Conservation (phyloP, 1,140 invertebrate species). For the Reticulitermes speratus region DNA sequence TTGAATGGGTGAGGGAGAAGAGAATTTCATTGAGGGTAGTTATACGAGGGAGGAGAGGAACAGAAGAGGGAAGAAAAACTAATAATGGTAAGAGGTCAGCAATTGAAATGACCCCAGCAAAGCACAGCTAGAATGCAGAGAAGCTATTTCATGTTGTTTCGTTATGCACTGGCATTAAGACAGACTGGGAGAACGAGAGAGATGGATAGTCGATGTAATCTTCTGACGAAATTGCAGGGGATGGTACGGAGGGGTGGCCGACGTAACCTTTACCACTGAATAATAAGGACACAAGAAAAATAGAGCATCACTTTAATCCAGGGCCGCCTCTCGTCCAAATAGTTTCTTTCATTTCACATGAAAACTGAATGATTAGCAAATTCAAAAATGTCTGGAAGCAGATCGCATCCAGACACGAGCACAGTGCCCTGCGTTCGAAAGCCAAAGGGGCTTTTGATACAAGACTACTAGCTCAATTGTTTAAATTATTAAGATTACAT, state of each 20-base stretch:
- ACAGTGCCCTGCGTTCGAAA: too few relatives aligned
- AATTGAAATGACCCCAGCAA: background rate
- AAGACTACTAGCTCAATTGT: too few relatives aligned
- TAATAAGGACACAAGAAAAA: slow-evolving; percentile 14
- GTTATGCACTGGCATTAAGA: background rate
- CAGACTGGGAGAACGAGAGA: background rate
- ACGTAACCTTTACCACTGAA: background rate
- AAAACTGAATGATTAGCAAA: too few relatives aligned
- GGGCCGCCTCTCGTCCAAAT: background rate
- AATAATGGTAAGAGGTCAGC: slow-evolving; percentile 15
- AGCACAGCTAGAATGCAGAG: background rate
- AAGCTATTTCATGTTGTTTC: background rate
- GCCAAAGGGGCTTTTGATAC: too few relatives aligned
- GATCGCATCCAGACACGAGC: too few relatives aligned
- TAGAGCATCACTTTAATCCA: background rate
- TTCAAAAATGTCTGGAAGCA: too few relatives aligned
- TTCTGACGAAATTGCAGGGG: slow-evolving; percentile 13
- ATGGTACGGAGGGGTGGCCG: background rate
- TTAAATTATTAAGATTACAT: too few relatives aligned
- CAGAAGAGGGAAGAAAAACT: background rate
- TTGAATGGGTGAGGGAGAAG: background rate
- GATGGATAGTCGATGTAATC: background rate
- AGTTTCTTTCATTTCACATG: too few relatives aligned
- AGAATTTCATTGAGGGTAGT: background rate
- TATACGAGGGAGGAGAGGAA: background rate